These are phyloP conservation scores for Mustela erminea DNA, from an alignment of 2,797 vertebrate species.

Conservation along the genomic window DNA sequence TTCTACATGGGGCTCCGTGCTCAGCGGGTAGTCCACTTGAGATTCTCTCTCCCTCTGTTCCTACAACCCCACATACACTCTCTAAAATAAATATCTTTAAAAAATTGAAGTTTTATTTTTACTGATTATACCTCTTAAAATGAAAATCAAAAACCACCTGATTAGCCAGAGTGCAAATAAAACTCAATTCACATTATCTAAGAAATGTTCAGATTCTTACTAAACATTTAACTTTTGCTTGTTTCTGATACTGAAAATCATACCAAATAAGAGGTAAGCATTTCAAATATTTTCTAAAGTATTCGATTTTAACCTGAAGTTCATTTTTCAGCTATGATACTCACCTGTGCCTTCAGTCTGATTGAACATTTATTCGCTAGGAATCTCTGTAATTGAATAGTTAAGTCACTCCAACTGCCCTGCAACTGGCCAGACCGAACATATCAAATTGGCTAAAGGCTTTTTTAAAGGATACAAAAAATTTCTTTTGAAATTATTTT, in stretches of 20 bases:
- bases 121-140: constrained; percentile 48
- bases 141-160: constrained; percentile 5
- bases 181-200: constrained; percentile 10
- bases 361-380: constrained; percentile 17
- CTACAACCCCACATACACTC: neutral
- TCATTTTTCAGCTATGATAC: neutral
- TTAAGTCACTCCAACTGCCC: constrained; percentile 10
- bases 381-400: constrained; percentile 3
- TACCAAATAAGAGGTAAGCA: neutral
- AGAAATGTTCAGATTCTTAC: neutral
- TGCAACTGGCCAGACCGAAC: neutral
- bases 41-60: neutral
- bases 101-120: constrained; percentile 20
- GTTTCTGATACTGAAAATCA: neutral
- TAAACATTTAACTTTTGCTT: neutral
- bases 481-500: neutral
- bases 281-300: neutral
- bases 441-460: neutral
- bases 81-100: neutral
- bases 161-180: neutral
- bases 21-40: neutral
- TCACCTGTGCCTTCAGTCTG: neutral
- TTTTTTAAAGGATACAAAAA: constrained; percentile 30
- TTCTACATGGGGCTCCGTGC: neutral
- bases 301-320: neutral